phyloP scores from a whole-genome alignment of 2,797 vertebrate species.

The Phoeniculus purpureus region DNA sequence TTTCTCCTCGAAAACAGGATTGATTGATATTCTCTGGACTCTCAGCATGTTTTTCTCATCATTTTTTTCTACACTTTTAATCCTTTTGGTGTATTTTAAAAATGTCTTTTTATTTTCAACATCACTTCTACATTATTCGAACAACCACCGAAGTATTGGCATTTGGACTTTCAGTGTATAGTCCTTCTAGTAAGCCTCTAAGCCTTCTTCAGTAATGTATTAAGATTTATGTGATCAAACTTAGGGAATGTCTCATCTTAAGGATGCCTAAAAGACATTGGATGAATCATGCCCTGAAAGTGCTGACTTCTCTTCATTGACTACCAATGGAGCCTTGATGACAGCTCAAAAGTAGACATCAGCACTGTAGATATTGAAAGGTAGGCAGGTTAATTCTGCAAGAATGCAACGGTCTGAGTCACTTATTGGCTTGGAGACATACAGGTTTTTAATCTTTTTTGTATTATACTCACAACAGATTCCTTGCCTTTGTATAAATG shows the following conservation, averaged over 20 bases:
- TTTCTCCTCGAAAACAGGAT: not conserved
- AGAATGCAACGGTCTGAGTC: not conserved
- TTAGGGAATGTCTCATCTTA: not conserved
- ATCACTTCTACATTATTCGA: not conserved
- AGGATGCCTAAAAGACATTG: not conserved
- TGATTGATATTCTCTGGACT: not conserved
- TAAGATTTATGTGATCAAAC: not conserved
- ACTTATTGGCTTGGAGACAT: not conserved
- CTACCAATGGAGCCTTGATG: not conserved
- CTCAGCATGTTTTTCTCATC: not conserved
- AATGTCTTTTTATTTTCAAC: not conserved
- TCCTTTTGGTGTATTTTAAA: not conserved
- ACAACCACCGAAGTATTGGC: not conserved
- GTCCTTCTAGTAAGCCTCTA: not conserved
- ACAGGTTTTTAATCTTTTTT: not conserved
- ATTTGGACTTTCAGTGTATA: not conserved
- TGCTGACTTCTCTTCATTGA: slow-evolving; percentile 22
- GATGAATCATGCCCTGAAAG: slow-evolving; percentile 5
- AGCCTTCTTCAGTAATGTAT: not conserved
- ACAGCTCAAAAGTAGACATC: not conserved
- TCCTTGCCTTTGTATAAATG: not conserved
- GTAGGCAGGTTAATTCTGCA: not conserved
- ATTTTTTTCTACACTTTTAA: not conserved
- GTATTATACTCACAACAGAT: not conserved
- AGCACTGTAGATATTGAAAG: not conserved